Evolutionary conservation across 2,113 vertebrate genomes (phyloP), one percentile per base, ranked within the genome.

Genomic region (human (Homo sapiens)): DNA sequence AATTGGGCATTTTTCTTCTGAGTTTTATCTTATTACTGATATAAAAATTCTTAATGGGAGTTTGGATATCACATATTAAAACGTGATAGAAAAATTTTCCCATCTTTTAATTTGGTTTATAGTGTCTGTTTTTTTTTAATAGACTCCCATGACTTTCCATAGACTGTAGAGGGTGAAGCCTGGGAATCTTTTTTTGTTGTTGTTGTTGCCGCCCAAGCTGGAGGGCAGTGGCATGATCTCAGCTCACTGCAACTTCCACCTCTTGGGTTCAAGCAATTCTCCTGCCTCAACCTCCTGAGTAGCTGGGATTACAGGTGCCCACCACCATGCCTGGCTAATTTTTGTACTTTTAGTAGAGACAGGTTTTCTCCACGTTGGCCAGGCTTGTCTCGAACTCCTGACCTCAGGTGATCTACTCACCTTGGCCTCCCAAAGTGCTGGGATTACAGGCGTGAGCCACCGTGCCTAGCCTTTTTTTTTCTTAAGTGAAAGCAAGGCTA

Each of bases 1-100:
- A 68, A 59, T 10, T 59, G 25, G 57, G 38, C 13, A 12, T 35
- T 92, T 92, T 88, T 40, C 83, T 64, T 84, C 18, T 89, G 89
- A 57, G n/a, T 89, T 92, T 88, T 73, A 80, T 80, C 6, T 75
- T 93, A 78, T 78, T 79, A 64, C 50, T 89, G 17, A 79, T 55
- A 64, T 55, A 35, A 72, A 82, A 70, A 83, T 14, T n/a, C 35
- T 81, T 35, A 81, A 48, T 32, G 50, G 45, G 66, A 88, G 55
- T 70, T 88, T 92, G n/a, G 38, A 22, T 76, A 82, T 94, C 75
- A 90, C 25, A 14, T 85, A 75, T 80, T 45, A 93, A 93, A 90
- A 72, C 23, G 61, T 61, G 52, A 61, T 38, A 68, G 23, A 75
- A 92, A 75, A 82, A 85, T 38, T 68, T 11, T 18, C 18, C 0